Evolutionary conservation across 2,113 vertebrate species (phyloP).

Genomic region (Gobiocypris rarus): DNA sequence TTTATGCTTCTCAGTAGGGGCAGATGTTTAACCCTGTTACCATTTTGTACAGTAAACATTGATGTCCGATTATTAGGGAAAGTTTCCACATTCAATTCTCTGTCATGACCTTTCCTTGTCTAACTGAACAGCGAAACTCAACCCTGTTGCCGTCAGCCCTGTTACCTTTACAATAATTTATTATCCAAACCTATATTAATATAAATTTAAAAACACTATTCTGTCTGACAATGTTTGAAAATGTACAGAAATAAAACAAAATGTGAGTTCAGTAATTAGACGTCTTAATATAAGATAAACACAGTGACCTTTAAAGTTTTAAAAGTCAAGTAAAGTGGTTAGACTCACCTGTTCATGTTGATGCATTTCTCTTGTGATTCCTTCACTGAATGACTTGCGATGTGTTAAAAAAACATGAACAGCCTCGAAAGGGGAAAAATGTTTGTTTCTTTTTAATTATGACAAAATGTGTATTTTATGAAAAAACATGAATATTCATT

Average conservation of each 20-base stretch:
- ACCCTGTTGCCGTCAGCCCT: slow-evolving; percentile 24
- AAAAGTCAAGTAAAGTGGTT: background rate
- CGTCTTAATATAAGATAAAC: background rate
- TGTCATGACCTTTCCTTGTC: background rate
- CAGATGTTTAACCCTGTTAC: background rate
- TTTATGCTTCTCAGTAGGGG: background rate
- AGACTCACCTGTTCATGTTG: slow-evolving; percentile 25
- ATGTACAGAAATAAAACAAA: background rate
- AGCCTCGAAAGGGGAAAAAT: background rate
- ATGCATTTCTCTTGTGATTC: background rate
- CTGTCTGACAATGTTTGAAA: background rate
- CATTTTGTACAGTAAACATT: background rate
- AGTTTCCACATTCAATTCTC: background rate
- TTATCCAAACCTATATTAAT: background rate
- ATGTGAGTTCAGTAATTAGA: background rate
- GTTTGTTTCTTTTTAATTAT: background rate
- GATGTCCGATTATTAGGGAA: background rate
- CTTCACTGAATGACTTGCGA: slow-evolving; percentile 9
- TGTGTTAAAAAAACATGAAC: background rate
- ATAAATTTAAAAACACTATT: background rate
- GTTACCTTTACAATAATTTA: background rate
- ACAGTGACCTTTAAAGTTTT: background rate
- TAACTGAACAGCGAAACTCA: background rate
- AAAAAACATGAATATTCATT: background rate
- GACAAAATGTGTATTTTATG: background rate